These are phyloP conservation scores for Characodon lateralis DNA, from an alignment of 2,797 vertebrate genomes.

Conservation along the genomic window DNA sequence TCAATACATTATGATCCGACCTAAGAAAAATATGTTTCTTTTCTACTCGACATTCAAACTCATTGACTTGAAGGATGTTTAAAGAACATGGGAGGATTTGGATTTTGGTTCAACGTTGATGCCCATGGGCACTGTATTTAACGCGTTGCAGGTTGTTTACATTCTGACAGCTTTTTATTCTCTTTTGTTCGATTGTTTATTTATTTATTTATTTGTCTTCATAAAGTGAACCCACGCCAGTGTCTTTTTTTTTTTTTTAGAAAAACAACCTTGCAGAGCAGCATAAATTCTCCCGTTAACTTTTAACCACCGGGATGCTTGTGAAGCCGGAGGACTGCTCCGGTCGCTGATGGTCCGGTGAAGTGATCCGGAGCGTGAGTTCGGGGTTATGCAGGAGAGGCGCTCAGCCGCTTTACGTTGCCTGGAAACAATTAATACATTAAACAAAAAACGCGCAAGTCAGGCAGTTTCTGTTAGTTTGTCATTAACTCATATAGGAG, in stretches of 20 bases:
- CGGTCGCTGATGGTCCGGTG: constrained; percentile 49
- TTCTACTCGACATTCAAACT: background rate
- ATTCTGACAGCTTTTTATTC: too few relatives aligned
- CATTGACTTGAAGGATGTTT: background rate
- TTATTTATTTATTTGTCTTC: background rate
- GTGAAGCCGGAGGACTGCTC: constrained; percentile 22
- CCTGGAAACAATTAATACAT: constrained; percentile 45
- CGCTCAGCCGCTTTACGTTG: constrained; percentile 17
- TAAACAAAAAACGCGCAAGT: constrained; percentile 29
- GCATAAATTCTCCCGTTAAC: constrained; percentile 54
- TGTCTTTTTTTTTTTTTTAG: background rate
- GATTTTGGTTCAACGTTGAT: too few relatives aligned
- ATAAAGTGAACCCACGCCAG: background rate
- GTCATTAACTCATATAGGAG: constrained; percentile 57
- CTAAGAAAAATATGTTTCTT: background rate
- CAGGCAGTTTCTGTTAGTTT: constrained; percentile 48
- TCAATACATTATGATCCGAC: too few relatives aligned
- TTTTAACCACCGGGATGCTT: constrained; percentile 51
- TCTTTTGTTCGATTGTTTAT: background rate
- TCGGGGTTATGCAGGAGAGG: constrained; percentile 25
- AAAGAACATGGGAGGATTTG: background rate
- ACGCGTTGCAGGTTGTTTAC: too few relatives aligned
- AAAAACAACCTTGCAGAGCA: constrained; percentile 9
- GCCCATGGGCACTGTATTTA: too few relatives aligned
- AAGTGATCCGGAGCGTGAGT: constrained; percentile 53